phyloP scores from a whole-genome alignment of 1,140 invertebrate genomes.

The Magallana ariakensis region DNA sequence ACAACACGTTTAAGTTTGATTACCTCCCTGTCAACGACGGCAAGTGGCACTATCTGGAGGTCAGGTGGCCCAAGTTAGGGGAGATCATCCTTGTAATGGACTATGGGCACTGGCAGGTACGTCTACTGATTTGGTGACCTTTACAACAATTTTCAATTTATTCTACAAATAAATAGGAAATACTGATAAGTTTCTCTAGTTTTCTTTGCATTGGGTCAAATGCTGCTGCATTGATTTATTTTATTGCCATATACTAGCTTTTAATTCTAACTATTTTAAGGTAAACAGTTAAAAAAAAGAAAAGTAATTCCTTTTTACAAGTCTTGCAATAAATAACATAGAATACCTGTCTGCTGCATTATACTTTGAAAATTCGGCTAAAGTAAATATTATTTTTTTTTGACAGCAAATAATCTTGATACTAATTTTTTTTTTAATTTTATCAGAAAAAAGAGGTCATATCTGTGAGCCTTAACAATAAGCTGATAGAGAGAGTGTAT shows the following conservation, averaged over 20 bases:
- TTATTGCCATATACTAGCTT: background rate
- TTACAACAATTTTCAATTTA: too few relatives aligned
- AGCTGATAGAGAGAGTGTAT: conserved; percentile 65
- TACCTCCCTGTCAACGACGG: conserved; percentile 80
- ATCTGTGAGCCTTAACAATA: conserved; percentile 58
- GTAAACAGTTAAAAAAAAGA: too few relatives aligned
- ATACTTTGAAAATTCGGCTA: too few relatives aligned
- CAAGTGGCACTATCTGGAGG: conserved; percentile 93
- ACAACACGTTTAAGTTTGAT: conserved; percentile 66
- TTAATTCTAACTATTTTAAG: background rate
- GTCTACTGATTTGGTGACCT: background rate
- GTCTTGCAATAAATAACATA: too few relatives aligned
- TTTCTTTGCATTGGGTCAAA: too few relatives aligned
- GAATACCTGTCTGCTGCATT: too few relatives aligned
- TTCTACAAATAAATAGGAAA: background rate
- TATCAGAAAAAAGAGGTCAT: conserved; percentile 58
- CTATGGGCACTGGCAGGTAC: conserved; percentile 82
- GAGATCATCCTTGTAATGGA: conserved; percentile 92
- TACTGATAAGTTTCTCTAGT: background rate
- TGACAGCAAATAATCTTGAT: too few relatives aligned
- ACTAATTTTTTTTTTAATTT: conserved; percentile 23
- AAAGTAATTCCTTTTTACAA: too few relatives aligned
- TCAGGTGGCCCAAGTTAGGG: conserved; percentile 88
- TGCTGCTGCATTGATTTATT: background rate
- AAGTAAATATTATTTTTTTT: too few relatives aligned